phyloP scores from a whole-genome alignment of 1,140 invertebrate genomes.

The Ylistrum balloti region DNA sequence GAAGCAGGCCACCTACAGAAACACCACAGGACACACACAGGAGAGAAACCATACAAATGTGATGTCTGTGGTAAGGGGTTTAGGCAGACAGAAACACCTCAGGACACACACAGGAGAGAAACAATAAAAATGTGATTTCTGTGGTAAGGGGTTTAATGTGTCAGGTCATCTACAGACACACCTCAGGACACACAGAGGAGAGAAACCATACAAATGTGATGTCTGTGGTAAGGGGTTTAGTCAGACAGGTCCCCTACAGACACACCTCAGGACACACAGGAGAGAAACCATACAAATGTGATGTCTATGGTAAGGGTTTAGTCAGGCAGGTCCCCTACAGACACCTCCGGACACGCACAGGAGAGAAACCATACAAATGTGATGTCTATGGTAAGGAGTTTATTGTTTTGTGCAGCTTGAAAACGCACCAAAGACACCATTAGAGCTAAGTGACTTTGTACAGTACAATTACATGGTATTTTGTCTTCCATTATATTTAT shows the following conservation, averaged over 20 bases:
- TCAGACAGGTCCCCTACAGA: constrained; percentile 87
- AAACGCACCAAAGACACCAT: too few species aligned
- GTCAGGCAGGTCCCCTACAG: background rate
- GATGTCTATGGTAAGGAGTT: constrained; percentile 42
- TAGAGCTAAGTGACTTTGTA: too few species aligned
- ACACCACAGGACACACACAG: too few species aligned
- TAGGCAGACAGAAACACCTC: constrained; percentile 27
- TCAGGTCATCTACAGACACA: constrained; percentile 50
- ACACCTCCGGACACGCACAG: constrained; percentile 56
- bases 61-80: constrained; percentile 52
- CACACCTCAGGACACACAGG: constrained; percentile 92
- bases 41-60: constrained; percentile 58
- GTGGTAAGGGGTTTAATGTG: constrained; percentile 54
- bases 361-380: constrained; percentile 58
- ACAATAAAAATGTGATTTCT: constrained; percentile 55
- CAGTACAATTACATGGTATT: too few species aligned
- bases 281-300: constrained; percentile 89
- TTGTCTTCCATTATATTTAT: too few species aligned
- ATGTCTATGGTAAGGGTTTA: constrained; percentile 77
- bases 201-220: constrained; percentile 83
- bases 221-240: constrained; percentile 84
- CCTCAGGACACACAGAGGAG: constrained; percentile 66
- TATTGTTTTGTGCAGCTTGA: too few species aligned
- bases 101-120: constrained; percentile 54
- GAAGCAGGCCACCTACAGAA: constrained; percentile 50